phyloP scores from a whole-genome alignment of 1,140 invertebrate species.

The Adoxophyes honmai region DNA sequence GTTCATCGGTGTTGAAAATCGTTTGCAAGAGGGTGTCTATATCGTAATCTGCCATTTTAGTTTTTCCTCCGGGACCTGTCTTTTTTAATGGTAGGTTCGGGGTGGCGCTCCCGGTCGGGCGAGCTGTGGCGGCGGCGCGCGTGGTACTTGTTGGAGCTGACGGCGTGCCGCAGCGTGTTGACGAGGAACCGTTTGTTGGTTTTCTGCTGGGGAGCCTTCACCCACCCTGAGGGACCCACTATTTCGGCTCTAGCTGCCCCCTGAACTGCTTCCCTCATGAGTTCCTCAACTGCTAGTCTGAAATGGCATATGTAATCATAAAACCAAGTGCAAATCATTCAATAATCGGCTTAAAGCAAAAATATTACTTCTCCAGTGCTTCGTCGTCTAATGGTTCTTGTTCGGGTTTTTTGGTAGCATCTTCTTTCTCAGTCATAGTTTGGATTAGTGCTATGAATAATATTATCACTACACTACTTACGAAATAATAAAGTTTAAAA shows the following conservation, averaged over 20 bases:
- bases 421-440: conserved; percentile 74
- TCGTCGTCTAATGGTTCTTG: conserved; percentile 67
- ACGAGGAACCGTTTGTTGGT: conserved; percentile 80
- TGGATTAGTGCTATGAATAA: conserved; percentile 22
- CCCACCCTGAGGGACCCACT: conserved; percentile 80
- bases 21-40: conserved; percentile 45
- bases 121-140: conserved; percentile 38
- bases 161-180: conserved; percentile 67
- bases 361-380: conserved; percentile 64
- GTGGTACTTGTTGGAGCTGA: conserved; percentile 69
- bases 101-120: conserved; percentile 45
- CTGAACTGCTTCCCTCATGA: conserved; percentile 80
- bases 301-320: conserved; percentile 19
- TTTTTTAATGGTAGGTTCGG: conserved; percentile 61
- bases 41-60: conserved; percentile 58
- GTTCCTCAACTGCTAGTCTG: conserved; percentile 79
- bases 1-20: conserved; percentile 44
- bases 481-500: background rate
- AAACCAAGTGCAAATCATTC: conserved; percentile 6
- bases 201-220: conserved; percentile 77
- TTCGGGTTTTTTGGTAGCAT: conserved; percentile 57
- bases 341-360: conserved; percentile 16
- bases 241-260: conserved; percentile 79
- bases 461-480: conserved; percentile 12
- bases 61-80: conserved; percentile 62